Evolutionary conservation across 2,888 invertebrate species (phyloP).

Genomic region (Capitulum mitella): DNA sequence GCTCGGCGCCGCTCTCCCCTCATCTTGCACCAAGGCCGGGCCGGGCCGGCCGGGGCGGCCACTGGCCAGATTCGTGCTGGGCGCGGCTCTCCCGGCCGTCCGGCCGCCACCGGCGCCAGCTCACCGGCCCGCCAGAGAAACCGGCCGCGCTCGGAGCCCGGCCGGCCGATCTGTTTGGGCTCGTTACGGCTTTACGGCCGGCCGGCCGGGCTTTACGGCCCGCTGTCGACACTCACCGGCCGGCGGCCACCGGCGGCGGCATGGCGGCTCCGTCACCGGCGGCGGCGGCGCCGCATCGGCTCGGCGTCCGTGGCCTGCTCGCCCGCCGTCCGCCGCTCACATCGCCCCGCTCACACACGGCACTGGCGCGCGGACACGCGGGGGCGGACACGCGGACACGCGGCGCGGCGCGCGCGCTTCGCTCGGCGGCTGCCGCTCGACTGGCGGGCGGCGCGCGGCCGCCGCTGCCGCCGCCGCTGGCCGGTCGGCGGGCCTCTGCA

Average conservation of each 20-base stretch:
- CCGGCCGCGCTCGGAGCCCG: no score
- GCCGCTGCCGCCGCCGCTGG: not conserved
- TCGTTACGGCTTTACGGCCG: not conserved
- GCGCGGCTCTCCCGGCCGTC: no score
- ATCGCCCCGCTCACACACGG: not conserved
- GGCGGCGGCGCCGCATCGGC: not conserved
- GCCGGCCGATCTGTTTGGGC: not conserved
- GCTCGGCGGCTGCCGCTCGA: not conserved
- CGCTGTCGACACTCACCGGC: not conserved
- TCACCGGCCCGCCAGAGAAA: no score
- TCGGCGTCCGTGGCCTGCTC: no score
- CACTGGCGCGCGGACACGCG: not conserved
- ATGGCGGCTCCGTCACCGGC: not conserved
- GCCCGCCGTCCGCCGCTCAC: not conserved
- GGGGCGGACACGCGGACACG: not conserved
- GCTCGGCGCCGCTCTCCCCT: no score
- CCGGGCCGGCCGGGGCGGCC: no score
- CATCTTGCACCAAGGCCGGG: no score
- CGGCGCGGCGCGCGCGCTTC: not conserved
- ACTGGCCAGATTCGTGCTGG: no score
- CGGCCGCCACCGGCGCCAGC: no score
- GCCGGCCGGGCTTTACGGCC: not conserved
- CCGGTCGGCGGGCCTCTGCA: not conserved
- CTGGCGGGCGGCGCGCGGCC: not conserved
- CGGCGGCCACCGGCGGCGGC: not conserved